Evolutionary conservation across 2,113 vertebrate species (phyloP).

Genomic region (Dasyornis broadbenti): DNA sequence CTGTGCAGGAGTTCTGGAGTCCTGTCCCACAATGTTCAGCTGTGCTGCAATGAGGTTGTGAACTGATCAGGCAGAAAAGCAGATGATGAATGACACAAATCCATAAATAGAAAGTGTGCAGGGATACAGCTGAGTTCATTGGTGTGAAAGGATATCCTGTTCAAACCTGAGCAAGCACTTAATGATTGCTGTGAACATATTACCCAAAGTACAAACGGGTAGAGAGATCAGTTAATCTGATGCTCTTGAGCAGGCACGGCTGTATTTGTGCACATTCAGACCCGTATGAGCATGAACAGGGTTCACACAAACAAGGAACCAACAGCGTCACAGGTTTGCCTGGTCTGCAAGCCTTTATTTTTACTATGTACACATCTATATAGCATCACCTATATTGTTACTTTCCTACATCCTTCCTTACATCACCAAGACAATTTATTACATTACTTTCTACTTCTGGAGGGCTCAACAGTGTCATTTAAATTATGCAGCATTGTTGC

Average conservation of each 20-base stretch:
- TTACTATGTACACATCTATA: not conserved
- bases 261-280: not conserved
- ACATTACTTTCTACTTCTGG: not conserved
- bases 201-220: not conserved
- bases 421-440: not conserved
- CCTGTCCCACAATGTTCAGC: not conserved
- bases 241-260: not conserved
- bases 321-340: not conserved
- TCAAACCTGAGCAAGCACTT: not conserved
- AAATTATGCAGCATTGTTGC: not conserved
- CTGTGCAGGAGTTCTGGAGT: not conserved
- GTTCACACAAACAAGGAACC: not conserved
- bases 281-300: not conserved
- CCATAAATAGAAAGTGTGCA: not conserved
- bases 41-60: not conserved
- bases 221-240: not conserved
- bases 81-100: not conserved
- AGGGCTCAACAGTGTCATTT: not conserved
- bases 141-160: not conserved
- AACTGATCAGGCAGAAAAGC: not conserved
- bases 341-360: not conserved
- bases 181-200: not conserved
- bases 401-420: not conserved
- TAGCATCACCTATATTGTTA: not conserved
- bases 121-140: not conserved